Evolutionary conservation across 2,797 vertebrate species (phyloP).

Genomic region (Selene dorsalis): DNA sequence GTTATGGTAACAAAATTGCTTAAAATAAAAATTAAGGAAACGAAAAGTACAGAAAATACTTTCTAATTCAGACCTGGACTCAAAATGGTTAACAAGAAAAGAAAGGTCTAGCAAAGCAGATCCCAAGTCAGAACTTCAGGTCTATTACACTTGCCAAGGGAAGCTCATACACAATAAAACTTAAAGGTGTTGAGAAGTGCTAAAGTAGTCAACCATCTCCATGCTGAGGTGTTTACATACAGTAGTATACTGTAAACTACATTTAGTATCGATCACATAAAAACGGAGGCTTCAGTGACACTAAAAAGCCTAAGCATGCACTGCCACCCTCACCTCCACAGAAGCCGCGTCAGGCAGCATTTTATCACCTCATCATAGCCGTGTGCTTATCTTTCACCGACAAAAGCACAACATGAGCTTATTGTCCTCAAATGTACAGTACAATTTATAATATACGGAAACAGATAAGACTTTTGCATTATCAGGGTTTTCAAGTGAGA

Average conservation of each 20-base stretch:
- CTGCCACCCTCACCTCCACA: conserved; percentile 24
- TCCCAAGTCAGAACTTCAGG: conserved; percentile 60
- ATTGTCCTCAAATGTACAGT: conserved; percentile 25
- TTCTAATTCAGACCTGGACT: conserved; percentile 43
- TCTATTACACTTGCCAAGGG: conserved; percentile 53
- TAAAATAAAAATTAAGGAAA: not conserved
- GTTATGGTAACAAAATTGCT: conserved; percentile 1
- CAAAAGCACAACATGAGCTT: conserved; percentile 45
- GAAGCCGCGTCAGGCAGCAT: conserved; percentile 21
- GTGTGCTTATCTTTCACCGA: conserved; percentile 45
- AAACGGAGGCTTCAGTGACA: conserved; percentile 32
- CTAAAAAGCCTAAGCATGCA: conserved; percentile 26
- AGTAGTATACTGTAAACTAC: conserved; percentile 51
- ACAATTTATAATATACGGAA: conserved; percentile 26
- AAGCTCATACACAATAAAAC: conserved; percentile 64
- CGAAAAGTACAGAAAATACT: not conserved
- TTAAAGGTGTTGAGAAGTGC: conserved; percentile 58
- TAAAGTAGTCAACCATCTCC: conserved; percentile 46
- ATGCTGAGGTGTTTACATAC: conserved; percentile 53
- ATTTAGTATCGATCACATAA: conserved; percentile 52
- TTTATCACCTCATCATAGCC: conserved; percentile 38
- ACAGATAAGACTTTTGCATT: conserved; percentile 35
- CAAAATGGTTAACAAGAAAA: conserved; percentile 53
- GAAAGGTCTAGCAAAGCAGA: conserved; percentile 49
- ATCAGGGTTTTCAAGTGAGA: conserved; percentile 31